phyloP scores from a whole-genome alignment of 2,888 invertebrate genomes.

The Caradrina clavipalpis region DNA sequence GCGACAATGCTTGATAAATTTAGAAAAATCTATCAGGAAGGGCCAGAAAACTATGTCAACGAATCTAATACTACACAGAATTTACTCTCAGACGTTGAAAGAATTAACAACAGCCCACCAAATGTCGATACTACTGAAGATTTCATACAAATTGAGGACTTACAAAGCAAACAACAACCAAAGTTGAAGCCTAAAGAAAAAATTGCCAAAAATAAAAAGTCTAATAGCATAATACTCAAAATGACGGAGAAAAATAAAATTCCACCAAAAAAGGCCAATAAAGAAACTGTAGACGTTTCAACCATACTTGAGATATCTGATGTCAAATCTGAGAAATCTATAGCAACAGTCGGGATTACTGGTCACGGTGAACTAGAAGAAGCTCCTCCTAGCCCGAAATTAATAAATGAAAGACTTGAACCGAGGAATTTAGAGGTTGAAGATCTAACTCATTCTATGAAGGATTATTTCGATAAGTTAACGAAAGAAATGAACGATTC shows the following conservation, averaged over 20 bases:
- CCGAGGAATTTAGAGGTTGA: slow-evolving; percentile 75
- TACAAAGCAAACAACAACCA: slow-evolving; percentile 18
- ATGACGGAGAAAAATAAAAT: slow-evolving; percentile 24
- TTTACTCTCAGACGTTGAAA: slow-evolving; percentile 73
- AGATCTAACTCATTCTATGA: slow-evolving; percentile 69
- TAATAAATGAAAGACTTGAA: slow-evolving; percentile 65
- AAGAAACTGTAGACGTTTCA: slow-evolving; percentile 24
- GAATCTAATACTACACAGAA: slow-evolving; percentile 77
- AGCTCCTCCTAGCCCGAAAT: slow-evolving; percentile 71
- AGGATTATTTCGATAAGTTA: slow-evolving; percentile 74
- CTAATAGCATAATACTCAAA: slow-evolving; percentile 12
- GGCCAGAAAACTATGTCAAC: slow-evolving; percentile 61
- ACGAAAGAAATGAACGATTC: slow-evolving; percentile 65
- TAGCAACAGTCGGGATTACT: slow-evolving; percentile 78
- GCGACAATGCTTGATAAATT: slow-evolving; percentile 74
- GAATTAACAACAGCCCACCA: slow-evolving; percentile 61
- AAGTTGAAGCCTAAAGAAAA: slow-evolving; percentile 22
- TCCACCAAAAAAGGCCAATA: slow-evolving; percentile 5
- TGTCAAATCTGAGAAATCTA: slow-evolving; percentile 71
- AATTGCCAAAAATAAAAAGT: slow-evolving; percentile 30
- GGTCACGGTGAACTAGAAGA: slow-evolving; percentile 80
- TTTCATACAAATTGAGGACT: slow-evolving; percentile 46
- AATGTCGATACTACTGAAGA: slow-evolving; percentile 65
- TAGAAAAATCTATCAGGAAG: slow-evolving; percentile 72
- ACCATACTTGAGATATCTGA: slow-evolving; percentile 42